These are phyloP conservation scores for Protosalanx chinensis DNA, from an alignment of 2,797 vertebrate species.

Conservation along the genomic window DNA sequence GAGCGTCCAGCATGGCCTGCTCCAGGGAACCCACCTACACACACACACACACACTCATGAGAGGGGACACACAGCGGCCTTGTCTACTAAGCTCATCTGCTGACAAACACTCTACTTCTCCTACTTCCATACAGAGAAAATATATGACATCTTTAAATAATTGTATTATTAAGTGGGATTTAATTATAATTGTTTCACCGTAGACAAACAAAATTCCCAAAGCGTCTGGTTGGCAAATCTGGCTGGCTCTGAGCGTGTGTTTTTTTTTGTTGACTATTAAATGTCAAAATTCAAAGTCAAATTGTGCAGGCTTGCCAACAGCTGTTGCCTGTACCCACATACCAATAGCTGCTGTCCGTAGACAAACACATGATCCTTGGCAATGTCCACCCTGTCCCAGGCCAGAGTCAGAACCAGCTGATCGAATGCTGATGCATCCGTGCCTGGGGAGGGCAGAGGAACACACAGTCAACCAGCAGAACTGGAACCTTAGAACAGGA, in stretches of 20 bases:
- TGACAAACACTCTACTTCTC: no score
- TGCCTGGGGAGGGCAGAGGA: conserved; percentile 71
- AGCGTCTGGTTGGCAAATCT: no score
- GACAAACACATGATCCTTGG: conserved; percentile 99
- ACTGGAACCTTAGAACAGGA: conserved; percentile 31
- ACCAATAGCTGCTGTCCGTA: conserved; percentile 98
- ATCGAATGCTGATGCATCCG: conserved; percentile 93
- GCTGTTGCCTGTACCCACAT: conserved; percentile 54
- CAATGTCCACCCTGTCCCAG: conserved; percentile 98
- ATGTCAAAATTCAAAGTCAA: conserved; percentile 30
- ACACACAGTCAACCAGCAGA: conserved; percentile 31
- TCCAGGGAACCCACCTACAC: conserved; percentile 93
- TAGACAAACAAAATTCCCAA: background rate
- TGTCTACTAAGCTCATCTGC: no score
- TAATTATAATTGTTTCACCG: conserved; percentile 24
- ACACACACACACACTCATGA: conserved; percentile 24
- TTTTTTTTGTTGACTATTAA: no score
- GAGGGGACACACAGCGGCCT: no score
- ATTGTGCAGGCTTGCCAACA: conserved; percentile 38
- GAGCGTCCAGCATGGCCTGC: conserved; percentile 96
- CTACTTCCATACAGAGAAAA: no score
- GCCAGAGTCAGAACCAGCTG: conserved; percentile 96
- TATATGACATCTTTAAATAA: no score
- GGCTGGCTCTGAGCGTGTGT: no score
- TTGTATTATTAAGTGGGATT: conserved; percentile 19